Conservation (phyloP, 2,797 vertebrate genomes). For the Esox lucius region DNA sequence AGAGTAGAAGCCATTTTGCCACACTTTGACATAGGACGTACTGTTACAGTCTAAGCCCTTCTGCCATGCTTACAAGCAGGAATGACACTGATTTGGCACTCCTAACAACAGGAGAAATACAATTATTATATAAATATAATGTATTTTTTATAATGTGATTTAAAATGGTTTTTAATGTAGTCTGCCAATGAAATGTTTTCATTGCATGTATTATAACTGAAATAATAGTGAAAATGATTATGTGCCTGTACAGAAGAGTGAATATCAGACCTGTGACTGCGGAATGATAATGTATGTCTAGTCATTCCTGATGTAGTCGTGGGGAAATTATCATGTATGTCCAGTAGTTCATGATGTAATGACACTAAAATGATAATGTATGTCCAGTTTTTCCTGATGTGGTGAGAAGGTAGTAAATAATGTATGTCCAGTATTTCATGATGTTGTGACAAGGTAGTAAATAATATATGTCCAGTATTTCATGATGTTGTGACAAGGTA, state of each 20-base stretch:
- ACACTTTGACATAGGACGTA: not conserved
- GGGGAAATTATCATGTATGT: too few relatives aligned
- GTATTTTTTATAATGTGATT: not conserved
- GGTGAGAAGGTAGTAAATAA: too few relatives aligned
- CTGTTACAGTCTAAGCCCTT: not conserved
- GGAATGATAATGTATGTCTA: not conserved
- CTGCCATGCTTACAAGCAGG: too few relatives aligned
- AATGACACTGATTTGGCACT: not conserved
- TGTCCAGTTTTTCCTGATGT: too few relatives aligned
- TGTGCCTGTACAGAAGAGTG: not conserved
- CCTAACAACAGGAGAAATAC: not conserved
- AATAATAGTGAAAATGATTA: not conserved
- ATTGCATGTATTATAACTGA: not conserved
- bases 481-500: too few relatives aligned
- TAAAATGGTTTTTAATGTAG: not conserved
- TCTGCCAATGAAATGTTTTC: not conserved
- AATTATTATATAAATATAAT: too few relatives aligned
- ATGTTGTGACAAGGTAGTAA: too few relatives aligned
- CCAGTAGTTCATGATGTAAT: too few relatives aligned
- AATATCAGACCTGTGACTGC: not conserved
- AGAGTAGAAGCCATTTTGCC: constrained; percentile 18
- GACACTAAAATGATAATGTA: too few relatives aligned
- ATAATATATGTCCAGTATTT: too few relatives aligned
- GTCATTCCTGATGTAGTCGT: not conserved
- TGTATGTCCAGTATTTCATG: too few relatives aligned